Evolutionary conservation across 2,797 vertebrate species (phyloP).

Genomic region (Hyperoplus immaculatus): DNA sequence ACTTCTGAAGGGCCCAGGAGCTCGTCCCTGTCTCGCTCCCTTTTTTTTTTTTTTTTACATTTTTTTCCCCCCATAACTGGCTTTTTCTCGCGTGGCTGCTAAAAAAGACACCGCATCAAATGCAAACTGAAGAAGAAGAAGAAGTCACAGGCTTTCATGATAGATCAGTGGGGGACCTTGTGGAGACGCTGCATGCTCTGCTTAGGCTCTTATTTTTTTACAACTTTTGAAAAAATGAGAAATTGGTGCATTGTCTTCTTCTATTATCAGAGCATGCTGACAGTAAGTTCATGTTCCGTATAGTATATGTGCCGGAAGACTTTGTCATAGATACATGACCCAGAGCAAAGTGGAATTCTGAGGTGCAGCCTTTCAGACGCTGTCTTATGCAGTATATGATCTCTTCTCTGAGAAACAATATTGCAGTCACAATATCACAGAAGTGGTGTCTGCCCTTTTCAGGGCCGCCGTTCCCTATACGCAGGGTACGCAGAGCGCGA

Average conservation of each 20-base stretch:
- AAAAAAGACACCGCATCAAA: slow-evolving; percentile 82
- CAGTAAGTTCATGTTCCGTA: slow-evolving; percentile 73
- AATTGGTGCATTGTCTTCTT: slow-evolving; percentile 74
- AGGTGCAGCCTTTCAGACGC: slow-evolving; percentile 50
- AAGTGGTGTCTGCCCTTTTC: neutral
- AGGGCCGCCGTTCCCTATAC: too few relatives aligned
- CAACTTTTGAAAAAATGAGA: slow-evolving; percentile 78
- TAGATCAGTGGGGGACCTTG: slow-evolving; percentile 79
- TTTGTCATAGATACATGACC: slow-evolving; percentile 63
- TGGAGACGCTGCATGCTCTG: slow-evolving; percentile 78
- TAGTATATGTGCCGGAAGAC: slow-evolving; percentile 37
- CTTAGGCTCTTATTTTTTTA: slow-evolving; percentile 70
- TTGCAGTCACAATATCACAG: slow-evolving; percentile 10
- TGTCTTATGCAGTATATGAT: slow-evolving; percentile 20
- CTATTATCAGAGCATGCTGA: slow-evolving; percentile 74
- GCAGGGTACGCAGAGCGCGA: too few relatives aligned
- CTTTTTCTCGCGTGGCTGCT: slow-evolving; percentile 79
- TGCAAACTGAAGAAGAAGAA: slow-evolving; percentile 73
- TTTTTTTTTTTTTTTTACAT: slow-evolving; percentile 59
- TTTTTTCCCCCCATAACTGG: slow-evolving; percentile 75
- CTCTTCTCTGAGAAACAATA: slow-evolving; percentile 12
- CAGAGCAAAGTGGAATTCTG: slow-evolving; percentile 47
- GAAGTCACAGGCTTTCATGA: slow-evolving; percentile 83
- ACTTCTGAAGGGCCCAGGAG: slow-evolving; percentile 83
- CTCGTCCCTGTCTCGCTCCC: slow-evolving; percentile 79